Evolutionary conservation across 2,113 vertebrate genomes (phyloP).

Genomic region (Uria lomvia): DNA sequence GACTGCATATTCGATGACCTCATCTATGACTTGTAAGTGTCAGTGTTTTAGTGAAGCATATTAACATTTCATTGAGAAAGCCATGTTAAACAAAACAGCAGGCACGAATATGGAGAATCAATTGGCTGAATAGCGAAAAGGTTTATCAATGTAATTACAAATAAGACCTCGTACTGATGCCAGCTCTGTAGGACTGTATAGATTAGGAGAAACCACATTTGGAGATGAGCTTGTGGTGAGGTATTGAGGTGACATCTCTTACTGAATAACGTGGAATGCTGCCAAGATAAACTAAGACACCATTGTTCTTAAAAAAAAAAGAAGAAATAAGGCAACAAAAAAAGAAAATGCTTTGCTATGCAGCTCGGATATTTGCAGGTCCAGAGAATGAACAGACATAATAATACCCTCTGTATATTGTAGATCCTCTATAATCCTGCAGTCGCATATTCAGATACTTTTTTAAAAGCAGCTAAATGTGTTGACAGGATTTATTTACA

Average conservation of each 20-base stretch:
- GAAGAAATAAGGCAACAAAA: background rate
- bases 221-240: background rate
- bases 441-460: background rate
- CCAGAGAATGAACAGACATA: conserved; percentile 5
- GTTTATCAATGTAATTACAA: conserved; percentile 18
- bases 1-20: background rate
- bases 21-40: background rate
- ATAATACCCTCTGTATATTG: background rate
- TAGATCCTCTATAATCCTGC: conserved; percentile 47
- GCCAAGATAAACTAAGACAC: conserved; percentile 17
- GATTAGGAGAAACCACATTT: conserved; percentile 15
- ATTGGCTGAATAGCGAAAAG: background rate
- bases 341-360: background rate
- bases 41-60: background rate
- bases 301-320: background rate
- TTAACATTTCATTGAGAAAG: conserved; percentile 34
- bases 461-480: background rate
- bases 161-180: background rate
- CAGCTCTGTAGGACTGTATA: background rate
- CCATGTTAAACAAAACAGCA: conserved; percentile 1
- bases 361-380: background rate
- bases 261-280: background rate
- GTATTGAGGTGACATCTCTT: conserved; percentile 27
- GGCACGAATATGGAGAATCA: background rate
- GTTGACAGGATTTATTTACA: conserved; percentile 22